These are phyloP conservation scores for Melitaea athalia DNA, from an alignment of 2,888 invertebrate species.

Conservation along the genomic window DNA sequence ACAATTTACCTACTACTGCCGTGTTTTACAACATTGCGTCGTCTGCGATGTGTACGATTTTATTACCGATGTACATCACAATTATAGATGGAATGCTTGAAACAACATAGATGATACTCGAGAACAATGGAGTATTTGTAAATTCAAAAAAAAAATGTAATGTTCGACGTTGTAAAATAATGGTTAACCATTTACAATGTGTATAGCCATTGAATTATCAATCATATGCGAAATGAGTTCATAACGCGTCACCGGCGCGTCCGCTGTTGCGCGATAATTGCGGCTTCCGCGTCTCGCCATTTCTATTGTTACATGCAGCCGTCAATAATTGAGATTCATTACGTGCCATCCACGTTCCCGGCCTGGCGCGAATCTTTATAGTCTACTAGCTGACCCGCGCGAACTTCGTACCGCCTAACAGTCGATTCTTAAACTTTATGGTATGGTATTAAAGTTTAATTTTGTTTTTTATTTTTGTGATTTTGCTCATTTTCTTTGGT, in stretches of 20 bases:
- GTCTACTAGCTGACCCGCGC: no score
- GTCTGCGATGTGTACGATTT: slow-evolving; percentile 2
- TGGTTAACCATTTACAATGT: background rate
- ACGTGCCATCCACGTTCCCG: slow-evolving; percentile 18
- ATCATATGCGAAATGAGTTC: background rate
- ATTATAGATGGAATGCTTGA: background rate
- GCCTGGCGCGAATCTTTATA: slow-evolving; percentile 26
- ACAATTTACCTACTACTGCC: slow-evolving; percentile 23
- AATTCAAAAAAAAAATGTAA: background rate
- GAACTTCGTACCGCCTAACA: no score
- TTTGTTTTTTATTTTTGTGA: no score
- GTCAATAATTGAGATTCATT: slow-evolving; percentile 32
- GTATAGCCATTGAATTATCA: background rate
- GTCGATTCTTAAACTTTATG: no score
- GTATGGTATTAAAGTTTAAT: no score
- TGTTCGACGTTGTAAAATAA: no score
- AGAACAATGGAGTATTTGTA: background rate
- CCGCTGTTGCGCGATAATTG: slow-evolving; percentile 21
- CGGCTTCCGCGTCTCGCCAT: slow-evolving; percentile 22
- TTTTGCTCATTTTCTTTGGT: no score
- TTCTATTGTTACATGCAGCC: slow-evolving; percentile 29
- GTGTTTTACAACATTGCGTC: slow-evolving; percentile 9
- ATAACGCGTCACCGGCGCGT: slow-evolving; percentile 6
- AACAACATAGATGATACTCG: background rate
- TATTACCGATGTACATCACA: background rate